Base-by-base conservation (phyloP, 64 coral and sea anemone genomes). In the Stichodactyla mertensii region DNA sequence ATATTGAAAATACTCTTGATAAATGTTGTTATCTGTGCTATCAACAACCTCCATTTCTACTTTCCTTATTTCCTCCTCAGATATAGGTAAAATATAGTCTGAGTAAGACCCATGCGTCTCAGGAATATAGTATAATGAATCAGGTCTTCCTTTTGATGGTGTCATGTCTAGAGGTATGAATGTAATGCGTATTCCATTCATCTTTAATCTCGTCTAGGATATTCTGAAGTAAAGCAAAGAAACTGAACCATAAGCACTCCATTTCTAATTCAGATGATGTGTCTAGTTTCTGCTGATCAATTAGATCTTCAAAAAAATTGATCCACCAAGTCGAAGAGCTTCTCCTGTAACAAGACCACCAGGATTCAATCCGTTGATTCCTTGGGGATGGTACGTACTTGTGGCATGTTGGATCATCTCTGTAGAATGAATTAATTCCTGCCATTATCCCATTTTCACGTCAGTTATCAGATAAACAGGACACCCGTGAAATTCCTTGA, bases 241-340 rank as follows among this genome's bases (percentile, higher is more conserved):
- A 85, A 85, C 59, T 64, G 64, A 86, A 86, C 83, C 22, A 67
- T 7, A 85, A 51, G 58, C 56, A 85, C 27, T 85, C 83, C 83
- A 85, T 62, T n/a, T 64, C 64, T 85, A 61, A 64, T 31, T 85
- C 83, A 31, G 57, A 85, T 64, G 83, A 64, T 16, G 58, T 85
- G 83, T 85, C 83, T 22, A 85, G 5, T 15, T 64, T 61, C 69
- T 61, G 69, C 1, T 62, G 83, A 64, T 64, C 59, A 36, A 64
- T 12, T 18, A 85, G 64, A 85, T 85, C 83, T 51, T 51, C 0
- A 64, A 85, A 61, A 36, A 86, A 85, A 85, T 27, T 85, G 23
- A 58, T 85, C 57, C n/a, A 85, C 83, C 83, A 85, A 45, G 26
- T 64, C 16, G 20, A 85, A 6, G 59, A 51, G 52, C 58, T 85